These are phyloP conservation scores for Sinelater perroti DNA, from an alignment of 2,888 invertebrate genomes.

Conservation along the genomic window DNA sequence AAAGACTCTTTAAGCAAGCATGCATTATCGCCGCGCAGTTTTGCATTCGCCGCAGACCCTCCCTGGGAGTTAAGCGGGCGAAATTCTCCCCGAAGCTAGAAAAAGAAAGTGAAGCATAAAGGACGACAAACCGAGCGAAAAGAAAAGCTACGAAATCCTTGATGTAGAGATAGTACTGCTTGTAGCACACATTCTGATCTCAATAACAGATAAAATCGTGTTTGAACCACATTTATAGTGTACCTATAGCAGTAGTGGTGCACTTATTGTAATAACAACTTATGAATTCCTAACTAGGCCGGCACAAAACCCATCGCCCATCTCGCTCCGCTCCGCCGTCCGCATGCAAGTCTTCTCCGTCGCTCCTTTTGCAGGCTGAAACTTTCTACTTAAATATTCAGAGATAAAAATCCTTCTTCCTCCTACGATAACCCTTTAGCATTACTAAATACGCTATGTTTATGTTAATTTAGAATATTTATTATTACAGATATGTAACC, in stretches of 20 bases:
- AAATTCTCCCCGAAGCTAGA: too few species aligned
- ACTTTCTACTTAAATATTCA: constrained; percentile 11
- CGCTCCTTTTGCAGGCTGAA: background rate
- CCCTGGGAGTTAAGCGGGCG: too few species aligned
- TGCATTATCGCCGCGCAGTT: too few species aligned
- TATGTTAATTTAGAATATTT: constrained; percentile 33
- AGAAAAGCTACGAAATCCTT: background rate
- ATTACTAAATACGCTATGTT: constrained; percentile 34
- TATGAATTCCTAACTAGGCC: constrained; percentile 20
- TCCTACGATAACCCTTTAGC: constrained; percentile 30
- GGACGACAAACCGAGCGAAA: too few species aligned
- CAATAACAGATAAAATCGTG: constrained; percentile 33
- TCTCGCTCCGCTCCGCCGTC: background rate
- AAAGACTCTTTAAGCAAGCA: background rate
- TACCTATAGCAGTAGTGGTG: constrained; percentile 19
- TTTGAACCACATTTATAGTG: constrained; percentile 31
- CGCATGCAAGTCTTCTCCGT: background rate
- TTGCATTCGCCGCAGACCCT: too few species aligned
- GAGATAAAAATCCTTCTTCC: constrained; percentile 20
- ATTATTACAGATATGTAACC: constrained; percentile 25
- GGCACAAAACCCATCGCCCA: background rate
- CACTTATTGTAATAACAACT: constrained; percentile 28
- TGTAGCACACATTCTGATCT: constrained; percentile 31
- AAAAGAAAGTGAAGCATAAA: too few species aligned
- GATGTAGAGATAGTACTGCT: constrained; percentile 17